Evolutionary conservation across 2,113 vertebrate species (phyloP).

Genomic region (Kobus ellipsiprymnus): DNA sequence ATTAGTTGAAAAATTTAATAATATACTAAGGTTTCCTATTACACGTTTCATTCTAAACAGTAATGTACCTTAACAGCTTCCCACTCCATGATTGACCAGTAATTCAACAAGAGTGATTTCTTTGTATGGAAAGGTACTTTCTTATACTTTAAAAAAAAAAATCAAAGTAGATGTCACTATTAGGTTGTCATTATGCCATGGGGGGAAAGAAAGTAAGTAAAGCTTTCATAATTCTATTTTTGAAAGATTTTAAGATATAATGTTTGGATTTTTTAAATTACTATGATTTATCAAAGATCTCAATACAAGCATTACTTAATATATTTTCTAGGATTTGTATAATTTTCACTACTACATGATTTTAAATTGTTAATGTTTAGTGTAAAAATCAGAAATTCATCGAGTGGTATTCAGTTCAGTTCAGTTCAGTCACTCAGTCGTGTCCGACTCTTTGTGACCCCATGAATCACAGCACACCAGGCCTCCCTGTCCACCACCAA

Average conservation of each 20-base stretch:
- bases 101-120: conserved; percentile 2
- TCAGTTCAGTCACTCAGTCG: too few relatives aligned
- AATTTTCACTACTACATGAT: background rate
- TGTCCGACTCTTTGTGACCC: too few relatives aligned
- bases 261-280: background rate
- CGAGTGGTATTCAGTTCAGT: background rate
- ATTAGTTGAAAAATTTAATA: conserved; percentile 54
- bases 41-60: conserved; percentile 42
- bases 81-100: background rate
- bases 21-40: conserved; percentile 43
- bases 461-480: too few relatives aligned
- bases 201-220: background rate
- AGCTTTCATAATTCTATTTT: background rate
- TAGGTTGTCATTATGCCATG: background rate
- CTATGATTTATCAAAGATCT: background rate
- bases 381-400: conserved; percentile 11
- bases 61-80: background rate
- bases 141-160: conserved; percentile 13
- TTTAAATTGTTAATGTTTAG: background rate
- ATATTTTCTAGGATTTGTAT: background rate
- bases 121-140: background rate
- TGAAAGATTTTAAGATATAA: conserved; percentile 4
- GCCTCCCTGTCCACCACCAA: too few relatives aligned
- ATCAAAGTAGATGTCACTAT: background rate
- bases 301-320: background rate